Evolutionary conservation across 2,797 vertebrate genomes (phyloP), one percentile per base, ranked within the genome.

Genomic region (Hemibagrus guttatus): DNA sequence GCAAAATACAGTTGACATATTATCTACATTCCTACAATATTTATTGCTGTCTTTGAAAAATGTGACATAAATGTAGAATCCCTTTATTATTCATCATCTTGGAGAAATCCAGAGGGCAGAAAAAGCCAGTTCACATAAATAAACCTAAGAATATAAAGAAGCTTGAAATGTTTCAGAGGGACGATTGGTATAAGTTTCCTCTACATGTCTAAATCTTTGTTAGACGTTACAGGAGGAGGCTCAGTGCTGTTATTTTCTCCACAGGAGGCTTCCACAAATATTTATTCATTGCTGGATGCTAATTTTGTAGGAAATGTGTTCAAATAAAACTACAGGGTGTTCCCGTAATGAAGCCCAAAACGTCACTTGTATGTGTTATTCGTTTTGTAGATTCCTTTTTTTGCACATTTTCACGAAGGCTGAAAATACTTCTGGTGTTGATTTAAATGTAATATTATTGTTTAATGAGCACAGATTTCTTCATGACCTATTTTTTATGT

Each of bases 391-490:
- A 59, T 6, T 58, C 4, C 39, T 59, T 39, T 9, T 39, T 14
- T 17, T 52, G 6, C 46, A 16, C n/a, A 52, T 76, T 76, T 76
- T 54, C 26, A 54, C 28, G 56, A 59, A 59, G 31, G 76, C 31
- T 39, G 56, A 12, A 19, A 79, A 5, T 81, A 46, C 17, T 63
- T 63, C 28, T 9, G 35, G 21, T 63, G 59, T 11, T 64, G 42
- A 81, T 1, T n/a, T 46, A 28, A 39, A 5, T 59, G 19, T 59
- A 83, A 35, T 46, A 35, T 66, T 31, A 75, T 81, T 68, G 8
- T 83, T 82, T 66, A 79, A 52, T 79, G 28, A 78, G 49, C 56
- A 80, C 19, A 39, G 76, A 79, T 59, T 58, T 59, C 54, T 79
- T 1, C 28, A 58, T 79, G 31, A 23, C 76, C 31, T 23, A 42